Percentiles rank a stretch among this genome's conserved stretches.
These are phyloP conservation scores for Ganaspis sp. DNA, from an alignment of 1,140 invertebrate species.

Conservation along the genomic window DNA sequence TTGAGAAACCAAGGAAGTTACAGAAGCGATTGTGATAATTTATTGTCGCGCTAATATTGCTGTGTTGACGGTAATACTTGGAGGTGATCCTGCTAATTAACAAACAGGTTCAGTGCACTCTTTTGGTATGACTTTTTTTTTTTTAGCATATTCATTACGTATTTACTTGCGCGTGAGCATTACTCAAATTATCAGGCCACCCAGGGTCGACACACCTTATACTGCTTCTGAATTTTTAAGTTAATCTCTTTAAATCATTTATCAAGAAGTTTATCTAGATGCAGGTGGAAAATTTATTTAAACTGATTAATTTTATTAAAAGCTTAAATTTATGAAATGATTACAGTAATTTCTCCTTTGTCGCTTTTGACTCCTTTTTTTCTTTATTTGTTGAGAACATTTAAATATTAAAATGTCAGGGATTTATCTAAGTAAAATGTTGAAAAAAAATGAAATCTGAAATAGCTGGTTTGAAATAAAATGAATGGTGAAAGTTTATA, in stretches of 20 bases:
- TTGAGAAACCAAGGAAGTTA: background rate
- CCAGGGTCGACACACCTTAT: background rate
- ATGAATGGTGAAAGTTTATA: conserved; percentile 14
- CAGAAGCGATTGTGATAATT: conserved; percentile 22
- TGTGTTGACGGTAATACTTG: conserved; percentile 33
- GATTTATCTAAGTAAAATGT: no score
- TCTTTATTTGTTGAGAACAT: no score
- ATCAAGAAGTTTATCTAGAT: background rate
- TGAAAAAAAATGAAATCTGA: conserved; percentile 17
- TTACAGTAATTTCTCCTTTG: no score
- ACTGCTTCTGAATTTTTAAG: background rate
- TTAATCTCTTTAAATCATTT: background rate
- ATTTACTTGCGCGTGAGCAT: conserved; percentile 2
- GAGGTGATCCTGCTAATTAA: conserved; percentile 44
- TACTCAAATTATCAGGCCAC: conserved; percentile 6
- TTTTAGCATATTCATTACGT: background rate
- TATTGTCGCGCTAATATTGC: conserved; percentile 36
- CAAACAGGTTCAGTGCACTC: conserved; percentile 30
- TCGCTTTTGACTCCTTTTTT: no score
- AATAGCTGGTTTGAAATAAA: conserved; percentile 11
- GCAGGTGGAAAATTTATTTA: no score
- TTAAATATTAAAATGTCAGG: no score
- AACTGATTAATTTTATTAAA: no score
- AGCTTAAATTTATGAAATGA: no score
- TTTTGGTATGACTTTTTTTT: conserved; percentile 32